These are phyloP conservation scores for Drosophila burlai DNA, from an alignment of 1,140 invertebrate species.

Conservation along the genomic window DNA sequence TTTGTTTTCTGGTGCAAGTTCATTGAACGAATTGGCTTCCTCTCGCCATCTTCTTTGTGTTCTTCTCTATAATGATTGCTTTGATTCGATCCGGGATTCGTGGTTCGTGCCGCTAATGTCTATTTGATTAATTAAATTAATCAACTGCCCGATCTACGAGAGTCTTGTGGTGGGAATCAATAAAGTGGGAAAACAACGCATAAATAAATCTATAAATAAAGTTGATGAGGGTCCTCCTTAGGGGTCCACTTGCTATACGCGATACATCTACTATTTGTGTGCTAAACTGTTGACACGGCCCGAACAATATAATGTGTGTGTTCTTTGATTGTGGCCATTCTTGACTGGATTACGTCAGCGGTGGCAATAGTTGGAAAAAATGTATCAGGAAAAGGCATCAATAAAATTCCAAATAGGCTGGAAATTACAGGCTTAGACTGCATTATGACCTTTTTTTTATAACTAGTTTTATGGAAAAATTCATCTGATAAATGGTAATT, in stretches of 20 bases:
- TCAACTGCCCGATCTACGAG: conserved; percentile 46
- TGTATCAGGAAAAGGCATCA: conserved; percentile 9
- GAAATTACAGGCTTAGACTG: conserved; percentile 4
- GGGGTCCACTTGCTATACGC: conserved; percentile 24
- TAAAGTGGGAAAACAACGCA: conserved; percentile 40
- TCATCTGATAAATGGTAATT: not conserved
- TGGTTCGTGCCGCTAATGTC: conserved; percentile 72
- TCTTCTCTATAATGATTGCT: conserved; percentile 51
- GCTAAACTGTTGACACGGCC: conserved; percentile 59
- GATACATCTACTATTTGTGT: conserved; percentile 21
- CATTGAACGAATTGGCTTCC: conserved; percentile 61
- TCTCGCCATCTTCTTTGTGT: conserved; percentile 9
- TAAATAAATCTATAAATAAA: conserved; percentile 52
- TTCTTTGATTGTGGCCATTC: conserved; percentile 11
- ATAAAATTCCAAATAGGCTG: not conserved
- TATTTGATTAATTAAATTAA: conserved; percentile 81
- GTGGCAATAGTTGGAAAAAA: conserved; percentile 15
- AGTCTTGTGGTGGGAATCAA: conserved; percentile 47
- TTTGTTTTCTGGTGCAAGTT: conserved; percentile 47
- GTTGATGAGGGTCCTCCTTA: conserved; percentile 47
- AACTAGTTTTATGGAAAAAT: not conserved
- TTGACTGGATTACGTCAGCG: conserved; percentile 54
- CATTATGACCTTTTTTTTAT: not conserved
- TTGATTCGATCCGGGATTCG: conserved; percentile 38
- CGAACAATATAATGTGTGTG: conserved; percentile 18